Percentiles rank a stretch among this genome's conserved stretches.
Conservation (phyloP, 1,140 invertebrate genomes). For the Brachionus calyciflorus region DNA sequence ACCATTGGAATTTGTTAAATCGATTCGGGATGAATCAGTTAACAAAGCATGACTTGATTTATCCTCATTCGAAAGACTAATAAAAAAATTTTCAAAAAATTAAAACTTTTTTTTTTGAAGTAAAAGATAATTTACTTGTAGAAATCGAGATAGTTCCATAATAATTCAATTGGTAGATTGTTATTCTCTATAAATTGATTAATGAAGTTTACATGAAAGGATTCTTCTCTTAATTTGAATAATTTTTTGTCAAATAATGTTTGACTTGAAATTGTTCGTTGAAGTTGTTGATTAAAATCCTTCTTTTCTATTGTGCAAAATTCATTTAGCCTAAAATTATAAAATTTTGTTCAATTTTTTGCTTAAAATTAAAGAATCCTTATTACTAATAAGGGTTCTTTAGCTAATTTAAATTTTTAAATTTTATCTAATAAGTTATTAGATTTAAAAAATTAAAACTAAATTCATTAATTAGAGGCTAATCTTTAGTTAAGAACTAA, state of each 20-base stretch:
- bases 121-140: not conserved
- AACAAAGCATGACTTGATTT: slow-evolving; percentile 26
- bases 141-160: slow-evolving; percentile 31
- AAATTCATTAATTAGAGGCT: too few species aligned
- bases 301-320: not conserved
- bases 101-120: not conserved
- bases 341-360: not conserved
- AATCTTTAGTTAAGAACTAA: too few species aligned
- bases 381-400: too few species aligned
- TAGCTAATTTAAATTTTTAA: too few species aligned
- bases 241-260: slow-evolving; percentile 5
- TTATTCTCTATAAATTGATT: not conserved
- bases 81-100: not conserved
- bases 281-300: not conserved
- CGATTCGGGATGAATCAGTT: not conserved
- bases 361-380: not conserved
- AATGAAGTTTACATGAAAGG: slow-evolving; percentile 25
- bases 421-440: too few species aligned
- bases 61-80: not conserved
- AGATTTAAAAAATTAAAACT: too few species aligned
- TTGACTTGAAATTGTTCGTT: not conserved
- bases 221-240: not conserved
- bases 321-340: not conserved
- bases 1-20: not conserved
- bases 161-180: not conserved